These are phyloP conservation scores for Hirtodrosophila trivittata DNA, from an alignment of 2,888 invertebrate species.

Conservation along the genomic window DNA sequence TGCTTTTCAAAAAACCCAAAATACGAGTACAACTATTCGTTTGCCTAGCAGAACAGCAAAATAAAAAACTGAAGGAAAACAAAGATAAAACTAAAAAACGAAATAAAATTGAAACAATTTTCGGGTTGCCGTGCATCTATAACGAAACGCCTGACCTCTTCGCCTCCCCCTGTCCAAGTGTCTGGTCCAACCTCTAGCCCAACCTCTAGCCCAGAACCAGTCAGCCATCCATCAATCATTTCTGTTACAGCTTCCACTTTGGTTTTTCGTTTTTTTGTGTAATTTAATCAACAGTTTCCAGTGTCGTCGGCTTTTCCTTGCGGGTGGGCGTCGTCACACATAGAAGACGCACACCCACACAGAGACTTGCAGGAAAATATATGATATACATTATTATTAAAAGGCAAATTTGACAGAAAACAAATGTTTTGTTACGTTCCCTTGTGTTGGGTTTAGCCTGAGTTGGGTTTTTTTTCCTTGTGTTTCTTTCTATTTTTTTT, in stretches of 20 bases:
- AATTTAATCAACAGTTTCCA: conserved; percentile 76
- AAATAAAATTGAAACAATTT: conserved; percentile 43
- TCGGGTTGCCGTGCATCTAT: conserved; percentile 65
- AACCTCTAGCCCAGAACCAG: conserved; percentile 21
- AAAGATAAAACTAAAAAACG: conserved; percentile 28
- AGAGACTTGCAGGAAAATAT: conserved; percentile 19
- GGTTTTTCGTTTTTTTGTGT: conserved; percentile 38
- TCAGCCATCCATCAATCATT: conserved; percentile 67
- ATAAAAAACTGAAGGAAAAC: conserved; percentile 9
- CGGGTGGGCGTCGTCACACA: conserved; percentile 57
- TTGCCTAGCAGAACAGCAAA: conserved; percentile 17
- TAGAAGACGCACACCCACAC: conserved; percentile 17
- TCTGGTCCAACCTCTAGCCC: conserved; percentile 18
- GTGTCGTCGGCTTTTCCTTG: conserved; percentile 40
- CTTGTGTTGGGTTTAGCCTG: too few species aligned
- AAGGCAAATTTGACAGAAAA: conserved; percentile 77
- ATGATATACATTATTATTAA: conserved; percentile 66
- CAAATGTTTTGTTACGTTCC: conserved; percentile 66
- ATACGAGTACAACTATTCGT: conserved; percentile 40
- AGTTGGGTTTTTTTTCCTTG: conserved; percentile 26
- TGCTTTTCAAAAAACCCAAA: conserved; percentile 57
- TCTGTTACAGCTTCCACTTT: conserved; percentile 45
- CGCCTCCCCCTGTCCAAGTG: neutral
- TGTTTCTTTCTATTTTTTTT: conserved; percentile 18
- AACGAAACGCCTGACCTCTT: conserved; percentile 10